Percentiles rank a stretch among this genome's conserved stretches.
Conservation (phyloP, 2,113 vertebrate species). For the Ctenodactylus gundi region DNA sequence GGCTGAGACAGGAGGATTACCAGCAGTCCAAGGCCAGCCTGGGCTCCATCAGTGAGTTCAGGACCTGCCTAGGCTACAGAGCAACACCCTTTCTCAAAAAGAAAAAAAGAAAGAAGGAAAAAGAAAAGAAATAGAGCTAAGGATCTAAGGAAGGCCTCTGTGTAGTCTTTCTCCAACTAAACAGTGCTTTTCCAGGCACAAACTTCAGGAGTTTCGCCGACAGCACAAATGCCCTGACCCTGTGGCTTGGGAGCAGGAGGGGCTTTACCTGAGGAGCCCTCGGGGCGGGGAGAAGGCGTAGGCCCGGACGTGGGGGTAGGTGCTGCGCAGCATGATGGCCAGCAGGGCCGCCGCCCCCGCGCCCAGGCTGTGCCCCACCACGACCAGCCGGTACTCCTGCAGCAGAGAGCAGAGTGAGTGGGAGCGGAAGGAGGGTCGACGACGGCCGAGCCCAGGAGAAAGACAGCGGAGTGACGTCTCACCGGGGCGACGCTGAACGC, state of each 20-base stretch:
- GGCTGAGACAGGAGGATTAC: too few species aligned
- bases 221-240: too few species aligned
- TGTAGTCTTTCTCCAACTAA: not conserved
- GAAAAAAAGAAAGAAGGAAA: too few species aligned
- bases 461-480: slow-evolving; percentile 70
- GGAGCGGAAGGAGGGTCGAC: too few species aligned
- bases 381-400: slow-evolving; percentile 94
- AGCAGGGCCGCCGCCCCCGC: slow-evolving; percentile 92
- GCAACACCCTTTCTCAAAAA: too few species aligned
- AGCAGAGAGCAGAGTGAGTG: not conserved
- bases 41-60: too few species aligned
- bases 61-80: too few species aligned
- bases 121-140: too few species aligned
- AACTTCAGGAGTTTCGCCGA: too few species aligned
- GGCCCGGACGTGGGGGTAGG: slow-evolving; percentile 89
- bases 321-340: slow-evolving; percentile 87
- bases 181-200: not conserved
- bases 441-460: fast-evolving
- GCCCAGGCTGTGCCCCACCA: slow-evolving; percentile 97
- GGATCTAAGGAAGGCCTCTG: not conserved
- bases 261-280: slow-evolving; percentile 92
- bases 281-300: slow-evolving; percentile 96
- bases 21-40: too few species aligned
- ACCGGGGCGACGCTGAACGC: slow-evolving; percentile 94
- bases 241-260: fast-evolving